Evolutionary conservation across 2,113 vertebrate species (phyloP).

Genomic region (Tupaia chinensis): DNA sequence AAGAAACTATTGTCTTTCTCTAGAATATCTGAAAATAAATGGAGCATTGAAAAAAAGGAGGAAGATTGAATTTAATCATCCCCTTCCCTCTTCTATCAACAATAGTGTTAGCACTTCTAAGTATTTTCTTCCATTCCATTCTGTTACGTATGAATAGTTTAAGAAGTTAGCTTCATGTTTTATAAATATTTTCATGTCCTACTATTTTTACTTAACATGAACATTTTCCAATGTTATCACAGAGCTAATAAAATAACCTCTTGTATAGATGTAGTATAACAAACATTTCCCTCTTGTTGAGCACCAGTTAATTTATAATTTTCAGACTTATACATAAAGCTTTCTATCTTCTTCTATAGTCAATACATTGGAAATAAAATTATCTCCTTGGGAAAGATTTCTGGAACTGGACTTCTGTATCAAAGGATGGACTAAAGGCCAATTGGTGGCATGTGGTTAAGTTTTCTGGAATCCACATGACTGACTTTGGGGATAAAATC

Average conservation of each 20-base stretch:
- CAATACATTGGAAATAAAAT: not conserved
- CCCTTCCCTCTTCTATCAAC: not conserved
- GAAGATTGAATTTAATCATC: not conserved
- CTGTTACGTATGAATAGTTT: conserved; percentile 4
- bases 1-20: not conserved
- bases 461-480: no score
- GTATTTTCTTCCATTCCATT: conserved; percentile 1
- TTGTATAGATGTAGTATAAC: not conserved
- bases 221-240: not conserved
- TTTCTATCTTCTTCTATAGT: not conserved
- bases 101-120: not conserved
- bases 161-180: conserved; percentile 8
- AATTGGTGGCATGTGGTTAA: no score
- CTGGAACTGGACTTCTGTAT: not conserved
- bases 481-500: no score
- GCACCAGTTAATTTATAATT: not conserved
- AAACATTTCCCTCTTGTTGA: not conserved
- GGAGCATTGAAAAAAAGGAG: not conserved
- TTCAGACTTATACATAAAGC: not conserved
- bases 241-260: not conserved
- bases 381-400: not conserved
- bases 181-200: not conserved
- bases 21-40: conserved; percentile 3
- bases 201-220: not conserved
- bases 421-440: not conserved